Evolutionary conservation across 2,888 invertebrate species (phyloP), one percentile per base, ranked within the genome.

Genomic region (Gasteruption jaculator): DNA sequence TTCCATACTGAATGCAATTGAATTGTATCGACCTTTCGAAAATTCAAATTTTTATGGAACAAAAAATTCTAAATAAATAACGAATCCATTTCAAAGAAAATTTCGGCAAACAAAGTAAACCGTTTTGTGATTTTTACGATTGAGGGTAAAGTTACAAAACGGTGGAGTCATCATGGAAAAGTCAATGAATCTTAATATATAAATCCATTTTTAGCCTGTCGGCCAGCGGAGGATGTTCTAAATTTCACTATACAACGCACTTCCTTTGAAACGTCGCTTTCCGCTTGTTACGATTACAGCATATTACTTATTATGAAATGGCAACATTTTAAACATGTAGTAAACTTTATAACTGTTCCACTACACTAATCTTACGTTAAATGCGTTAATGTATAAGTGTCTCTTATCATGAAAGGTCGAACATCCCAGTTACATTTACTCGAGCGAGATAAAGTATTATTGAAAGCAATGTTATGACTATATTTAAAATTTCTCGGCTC

Each of bases 391-490:
- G 40, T 44, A 42, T 41, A 56, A 53, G 52, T 49, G 40, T 50
- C 56, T 53, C 48, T 62, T 68, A 68, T 68, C 68, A 47, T 45
- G 52, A 68, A 65, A 68, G 65, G 65, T 68, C 69, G 67, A 60
- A 65, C 61, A 65, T 65, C 57, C 56, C 61, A 58, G 62, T 61
- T 65, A 63, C 62, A 61, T 57, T 64, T 61, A 60, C 55, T 58
- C 50, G 46, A 38, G 20, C n/a, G n/a, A 55, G 65, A 68, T 64
- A 62, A 60, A 58, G 57, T 63, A 67, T 67, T 61, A 55, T 57
- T 56, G 57, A 53, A 58, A 58, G 52, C 57, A 56, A 61, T 62
- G 60, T 63, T 65, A 58, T 56, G 57, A 55, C 58, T 65, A 58
- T 61, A 63, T 63, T 61, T 57, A 54, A 63, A 61, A 57, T 56